Base-by-base conservation (phyloP, 2,888 invertebrate genomes). In the Laspeyria flexula region DNA sequence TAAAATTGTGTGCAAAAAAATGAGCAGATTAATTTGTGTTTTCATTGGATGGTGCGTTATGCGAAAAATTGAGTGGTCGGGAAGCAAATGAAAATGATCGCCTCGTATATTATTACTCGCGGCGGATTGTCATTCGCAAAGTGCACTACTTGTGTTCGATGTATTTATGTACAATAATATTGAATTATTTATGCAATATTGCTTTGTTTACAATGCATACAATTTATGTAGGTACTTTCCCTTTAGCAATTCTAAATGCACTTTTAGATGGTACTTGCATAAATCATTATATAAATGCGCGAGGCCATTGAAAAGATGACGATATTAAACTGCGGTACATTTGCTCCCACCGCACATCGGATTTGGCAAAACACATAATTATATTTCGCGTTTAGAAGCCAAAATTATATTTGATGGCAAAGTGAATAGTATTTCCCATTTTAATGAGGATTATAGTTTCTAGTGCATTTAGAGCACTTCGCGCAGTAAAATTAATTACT, bases 1-100 rank as follows among this genome's bases (percentile, higher is more conserved):
- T 89, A 86, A 91, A 91, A 88, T 90, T 89, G 86, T 81, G 86
- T 85, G 83, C 85, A 88, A 92, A 90, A 69, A 91, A 91, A 91
- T 92, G 88, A 91, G 89, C 79, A 90, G 91, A 92, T 92, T 92
- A 92, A 92, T 90, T 91, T 90, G 83, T 85, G 78, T 89, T 90
- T 90, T 85, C 90, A 90, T 90, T 85, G 89, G 85, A 78, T 75
- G 82, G 87, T 87, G 88, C 90, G 88, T 85, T 89, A 81, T 89
- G 91, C 90, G 92, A 92, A 87, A 92, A 92, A 92, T 92, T 92
- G 92, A 78, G 81, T 81, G 83, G 64, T 74, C 85, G 65, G 81
- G 76, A 77, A 79, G 79, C 83, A 86, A 92, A 90, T 91, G 86
- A 83, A 90, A 89, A 90, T 88, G 87, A 88, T 86, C 79, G 83